Evolutionary conservation across 2,113 vertebrate genomes (phyloP).

Genomic region (Nestor notabilis): DNA sequence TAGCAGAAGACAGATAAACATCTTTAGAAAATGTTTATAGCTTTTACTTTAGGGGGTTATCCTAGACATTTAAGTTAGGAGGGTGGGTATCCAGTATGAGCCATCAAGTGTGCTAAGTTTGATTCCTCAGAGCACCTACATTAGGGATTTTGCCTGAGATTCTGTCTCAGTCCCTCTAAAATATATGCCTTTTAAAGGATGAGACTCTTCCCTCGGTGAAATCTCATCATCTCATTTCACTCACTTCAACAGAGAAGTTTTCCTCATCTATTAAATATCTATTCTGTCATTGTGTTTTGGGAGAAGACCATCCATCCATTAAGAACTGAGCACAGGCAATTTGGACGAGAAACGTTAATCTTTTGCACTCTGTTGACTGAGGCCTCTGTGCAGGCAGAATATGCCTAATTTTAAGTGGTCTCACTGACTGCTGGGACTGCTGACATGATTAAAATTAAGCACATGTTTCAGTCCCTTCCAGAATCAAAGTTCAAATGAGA

Average conservation of each 20-base stretch:
- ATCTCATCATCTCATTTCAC: neutral
- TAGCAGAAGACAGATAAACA: neutral
- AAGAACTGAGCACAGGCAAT: neutral
- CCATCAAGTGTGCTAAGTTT: rapidly evolving
- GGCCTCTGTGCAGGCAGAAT: neutral
- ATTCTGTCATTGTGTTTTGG: neutral
- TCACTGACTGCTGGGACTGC: constrained; percentile 29
- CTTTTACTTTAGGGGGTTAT: neutral
- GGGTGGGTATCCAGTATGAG: rapidly evolving
- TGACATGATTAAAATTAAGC: constrained; percentile 62
- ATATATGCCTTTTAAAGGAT: neutral
- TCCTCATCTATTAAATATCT: neutral
- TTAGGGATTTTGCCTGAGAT: neutral
- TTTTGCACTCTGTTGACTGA: constrained; percentile 55
- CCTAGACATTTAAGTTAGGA: neutral
- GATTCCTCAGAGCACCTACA: neutral
- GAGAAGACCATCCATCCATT: constrained; percentile 57
- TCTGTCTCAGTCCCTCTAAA: neutral
- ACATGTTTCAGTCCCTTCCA: constrained; percentile 41
- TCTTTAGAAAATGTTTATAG: neutral
- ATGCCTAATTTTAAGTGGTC: constrained; percentile 3
- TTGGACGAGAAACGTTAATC: neutral
- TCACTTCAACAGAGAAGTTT: neutral
- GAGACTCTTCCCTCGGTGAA: neutral
- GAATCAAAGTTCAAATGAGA: constrained; percentile 62